Evolutionary conservation across 64 coral and sea anemone species (phyloP), one percentile per base, ranked within the genome.

Genomic region (Anthopleura sola): DNA sequence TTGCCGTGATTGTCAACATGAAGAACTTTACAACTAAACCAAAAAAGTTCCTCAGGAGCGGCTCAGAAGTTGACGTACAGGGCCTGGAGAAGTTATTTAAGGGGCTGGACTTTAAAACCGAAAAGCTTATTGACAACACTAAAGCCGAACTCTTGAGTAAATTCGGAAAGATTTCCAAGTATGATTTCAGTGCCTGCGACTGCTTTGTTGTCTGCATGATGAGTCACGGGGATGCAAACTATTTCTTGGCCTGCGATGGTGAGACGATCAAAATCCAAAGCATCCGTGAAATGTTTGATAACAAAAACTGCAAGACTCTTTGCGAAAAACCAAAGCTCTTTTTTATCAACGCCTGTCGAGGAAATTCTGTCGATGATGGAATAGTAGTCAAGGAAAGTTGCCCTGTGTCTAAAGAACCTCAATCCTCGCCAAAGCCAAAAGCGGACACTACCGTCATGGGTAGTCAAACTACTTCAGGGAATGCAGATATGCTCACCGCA

Each of bases 201-300:
- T 87, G 89, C 19, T 88, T 95, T 88, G 89, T 95, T 66, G 68
- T 95, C 23, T 95, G 93, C 18, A 82, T 95, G 10, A 95, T 95
- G 93, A 95, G 93, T 60, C 93, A 95, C 60, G 93, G 93, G 5
- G 26, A 91, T 26, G 75, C 83, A 19, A 86, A 85, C 0, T n/a
- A 34, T 21, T 81, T 95, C 87, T 47, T 56, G 4, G 82, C 85
- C 1, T 36, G 31, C 3, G 93, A 95, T 84, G 93, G 93, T 4
- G 37, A 55, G 3, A 77, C 19, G 16, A 86, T 91, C 24, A 51
- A n/a, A 7, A 80, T 91, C 26, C 33, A 60, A 16, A 36, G 60
- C 0, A 55, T 91, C 6, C 33, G 24, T 21, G n/a, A 86, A 18
- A 82, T 85, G 86, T 95, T 95, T 51, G 88, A 47, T 38, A 88